Conservation (phyloP, 2,888 invertebrate species). For the Heliconius hortense region DNA sequence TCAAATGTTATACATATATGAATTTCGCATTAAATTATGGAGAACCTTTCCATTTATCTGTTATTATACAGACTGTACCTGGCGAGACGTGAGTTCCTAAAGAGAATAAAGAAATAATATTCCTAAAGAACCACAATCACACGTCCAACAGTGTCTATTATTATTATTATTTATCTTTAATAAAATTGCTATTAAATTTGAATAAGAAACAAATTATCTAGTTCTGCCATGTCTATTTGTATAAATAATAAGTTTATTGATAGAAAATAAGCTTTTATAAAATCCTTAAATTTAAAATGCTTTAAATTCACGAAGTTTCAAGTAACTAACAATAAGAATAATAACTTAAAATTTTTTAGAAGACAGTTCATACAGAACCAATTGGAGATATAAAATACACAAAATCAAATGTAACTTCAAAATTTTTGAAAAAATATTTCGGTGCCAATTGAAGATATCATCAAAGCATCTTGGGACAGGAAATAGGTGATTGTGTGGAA, state of each 20-base stretch:
- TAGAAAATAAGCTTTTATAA: too few relatives aligned
- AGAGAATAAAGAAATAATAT: background rate
- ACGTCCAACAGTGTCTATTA: background rate
- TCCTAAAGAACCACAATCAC: background rate
- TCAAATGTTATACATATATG: background rate
- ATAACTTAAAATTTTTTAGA: too few relatives aligned
- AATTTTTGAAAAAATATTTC: background rate
- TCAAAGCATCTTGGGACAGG: slow-evolving; percentile 48
- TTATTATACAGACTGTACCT: background rate
- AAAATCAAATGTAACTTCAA: background rate
- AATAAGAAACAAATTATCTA: background rate
- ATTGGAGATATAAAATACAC: background rate
- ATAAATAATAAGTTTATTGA: background rate
- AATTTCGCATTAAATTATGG: background rate
- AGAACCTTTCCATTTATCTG: background rate
- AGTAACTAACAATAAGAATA: background rate
- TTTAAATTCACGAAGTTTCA: too few relatives aligned
- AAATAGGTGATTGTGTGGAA: slow-evolving; percentile 62
- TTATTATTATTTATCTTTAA: background rate
- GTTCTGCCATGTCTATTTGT: background rate
- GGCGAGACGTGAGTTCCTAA: background rate
- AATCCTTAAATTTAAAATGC: too few relatives aligned
- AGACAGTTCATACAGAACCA: too few relatives aligned
- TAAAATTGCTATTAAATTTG: background rate
- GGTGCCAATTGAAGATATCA: slow-evolving; percentile 1